Base-by-base conservation (phyloP, 2,888 invertebrate species). In the Tenthredo mesomela region DNA sequence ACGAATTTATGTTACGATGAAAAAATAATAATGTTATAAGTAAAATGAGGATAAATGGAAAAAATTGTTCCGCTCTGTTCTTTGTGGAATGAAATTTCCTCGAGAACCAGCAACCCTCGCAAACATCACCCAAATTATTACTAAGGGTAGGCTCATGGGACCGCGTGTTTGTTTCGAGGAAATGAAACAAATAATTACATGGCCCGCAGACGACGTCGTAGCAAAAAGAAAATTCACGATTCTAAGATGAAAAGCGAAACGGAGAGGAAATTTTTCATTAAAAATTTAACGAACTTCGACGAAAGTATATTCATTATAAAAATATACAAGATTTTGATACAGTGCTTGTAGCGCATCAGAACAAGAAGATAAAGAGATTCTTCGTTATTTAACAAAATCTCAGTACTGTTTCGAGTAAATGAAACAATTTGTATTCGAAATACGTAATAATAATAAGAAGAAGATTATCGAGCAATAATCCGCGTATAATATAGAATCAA, bases 181-280 rank as follows among this genome's bases (percentile, higher is more conserved):
- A 80, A 80, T 80, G 80, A 80, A 80, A 80, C 80, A 80, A 80
- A 80, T 80, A 37, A 80, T 80, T 80, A 80, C 58, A 61, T 50
- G 58, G 80, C 29, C 40, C 61, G 21, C 80, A 77, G 77, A 77
- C 47, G 29, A 77, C 54, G 29, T 77, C 10, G 33, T 37, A 37
- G n/a, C 37, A 12, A 10, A 43, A 37, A 50, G 18, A 54, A 18
- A 71, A 43, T 73, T 21, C 7, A 70, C 70, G n/a, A 70, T 33
- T 67, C 29, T 37, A 9, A 70, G 25, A 70, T 29, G 25, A 70
- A 70, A 37, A 70, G 9, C 70, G 37, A 33, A 54, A 70, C 7
- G 9, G 37, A 29, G 70, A 37, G n/a, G 10, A 33, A 37, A 70
- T 70, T 70, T 37, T n/a, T 33, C 33, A 70, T 70, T 21, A 70